Evolutionary conservation across 2,888 invertebrate genomes (phyloP).

Genomic region (Cataglyphis livida): DNA sequence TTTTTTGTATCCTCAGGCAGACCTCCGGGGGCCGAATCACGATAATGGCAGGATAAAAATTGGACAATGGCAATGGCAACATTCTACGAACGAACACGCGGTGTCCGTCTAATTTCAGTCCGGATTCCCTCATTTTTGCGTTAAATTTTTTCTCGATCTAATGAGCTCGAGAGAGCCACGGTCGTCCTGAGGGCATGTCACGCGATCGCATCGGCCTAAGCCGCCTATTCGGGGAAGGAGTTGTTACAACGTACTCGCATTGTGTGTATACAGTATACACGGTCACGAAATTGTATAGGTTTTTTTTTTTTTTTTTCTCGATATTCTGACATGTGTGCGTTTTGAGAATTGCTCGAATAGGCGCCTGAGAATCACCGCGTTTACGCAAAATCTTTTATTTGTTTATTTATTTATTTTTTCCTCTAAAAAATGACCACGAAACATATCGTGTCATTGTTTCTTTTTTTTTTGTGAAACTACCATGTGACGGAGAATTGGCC

Average conservation of each 20-base stretch:
- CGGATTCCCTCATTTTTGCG: constrained; percentile 41
- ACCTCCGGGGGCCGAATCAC: constrained; percentile 33
- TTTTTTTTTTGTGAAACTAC: background rate
- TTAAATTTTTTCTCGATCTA: constrained; percentile 48
- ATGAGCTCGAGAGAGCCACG: constrained; percentile 37
- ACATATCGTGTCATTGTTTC: background rate
- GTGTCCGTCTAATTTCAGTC: constrained; percentile 37
- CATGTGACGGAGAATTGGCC: constrained; percentile 4
- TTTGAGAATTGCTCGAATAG: constrained; percentile 8
- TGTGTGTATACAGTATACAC: constrained; percentile 2
- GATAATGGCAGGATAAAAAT: constrained; percentile 50
- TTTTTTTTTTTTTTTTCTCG: background rate
- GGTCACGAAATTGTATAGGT: constrained; percentile 37
- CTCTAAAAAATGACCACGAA: constrained; percentile 15
- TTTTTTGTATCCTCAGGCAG: background rate
- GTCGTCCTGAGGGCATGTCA: constrained; percentile 41
- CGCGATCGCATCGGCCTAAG: constrained; percentile 50
- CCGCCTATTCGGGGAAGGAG: constrained; percentile 38
- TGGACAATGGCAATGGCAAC: constrained; percentile 46
- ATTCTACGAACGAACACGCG: constrained; percentile 38
- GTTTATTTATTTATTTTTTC: background rate
- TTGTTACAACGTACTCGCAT: constrained; percentile 41
- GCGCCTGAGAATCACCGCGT: constrained; percentile 20
- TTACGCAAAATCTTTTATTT: constrained; percentile 42
- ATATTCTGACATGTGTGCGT: constrained; percentile 33